Evolutionary conservation across 2,113 vertebrate species (phyloP).

Genomic region (Mus pahari): DNA sequence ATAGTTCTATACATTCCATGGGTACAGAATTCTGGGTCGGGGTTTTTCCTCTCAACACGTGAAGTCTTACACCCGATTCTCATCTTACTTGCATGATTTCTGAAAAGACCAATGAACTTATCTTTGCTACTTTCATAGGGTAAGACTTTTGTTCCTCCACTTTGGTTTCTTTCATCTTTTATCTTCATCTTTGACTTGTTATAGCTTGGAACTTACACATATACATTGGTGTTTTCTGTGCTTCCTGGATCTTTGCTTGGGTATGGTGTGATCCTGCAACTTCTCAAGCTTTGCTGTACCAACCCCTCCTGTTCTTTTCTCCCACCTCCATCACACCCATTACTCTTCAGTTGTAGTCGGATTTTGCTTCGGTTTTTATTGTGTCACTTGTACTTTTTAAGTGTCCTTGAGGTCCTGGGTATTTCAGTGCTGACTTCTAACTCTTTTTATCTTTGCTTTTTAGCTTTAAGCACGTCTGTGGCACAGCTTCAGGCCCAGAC

Average conservation of each 20-base stretch:
- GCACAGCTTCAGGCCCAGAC: not conserved
- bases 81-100: not conserved
- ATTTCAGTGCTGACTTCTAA: not conserved
- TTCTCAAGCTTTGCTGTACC: not conserved
- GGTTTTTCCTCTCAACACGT: not conserved
- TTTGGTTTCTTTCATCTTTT: not conserved
- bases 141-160: not conserved
- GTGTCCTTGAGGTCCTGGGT: not conserved
- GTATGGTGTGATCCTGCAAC: not conserved
- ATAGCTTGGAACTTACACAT: not conserved
- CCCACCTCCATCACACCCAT: not conserved
- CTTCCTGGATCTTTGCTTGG: not conserved
- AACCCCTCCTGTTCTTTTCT: not conserved
- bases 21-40: not conserved
- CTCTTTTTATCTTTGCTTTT: not conserved
- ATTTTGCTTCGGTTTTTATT: not conserved
- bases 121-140: not conserved
- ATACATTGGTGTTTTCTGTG: not conserved
- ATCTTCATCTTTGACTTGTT: not conserved
- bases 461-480: not conserved
- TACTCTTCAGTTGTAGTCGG: not conserved
- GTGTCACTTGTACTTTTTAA: not conserved
- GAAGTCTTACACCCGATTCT: not conserved
- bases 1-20: not conserved
- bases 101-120: not conserved